Evolutionary conservation across 2,888 invertebrate species (phyloP), one percentile per base, ranked within the genome.

Genomic region (Creontiades dilutus): DNA sequence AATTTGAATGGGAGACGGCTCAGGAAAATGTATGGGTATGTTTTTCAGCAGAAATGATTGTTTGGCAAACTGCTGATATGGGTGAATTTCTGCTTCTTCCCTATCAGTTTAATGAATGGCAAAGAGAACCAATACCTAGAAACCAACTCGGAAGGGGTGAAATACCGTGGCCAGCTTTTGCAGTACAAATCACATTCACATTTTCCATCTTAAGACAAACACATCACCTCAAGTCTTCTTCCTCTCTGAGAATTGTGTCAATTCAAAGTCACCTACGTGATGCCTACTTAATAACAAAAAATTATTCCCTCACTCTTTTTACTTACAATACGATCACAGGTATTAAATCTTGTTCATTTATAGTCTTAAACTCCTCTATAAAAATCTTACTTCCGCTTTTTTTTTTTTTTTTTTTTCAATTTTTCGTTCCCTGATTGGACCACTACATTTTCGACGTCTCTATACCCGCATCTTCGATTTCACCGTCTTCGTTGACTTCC

Each of bases 401-500:
- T 28, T 16, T 47, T n/a, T n/a, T n/a, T 19, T 16, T n/a, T 82
- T n/a, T n/a, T n/a, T n/a, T 27, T 27, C 28, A 52, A 85, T 55
- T 85, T 37, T 85, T 28, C 19, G 52, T 37, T 85, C 55, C 52
- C 46, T 19, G 23, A 23, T 37, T 37, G 37, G 37, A 37, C 23
- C 11, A 37, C 37, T 80, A 61, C 61, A 87, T 87, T 46, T 86
- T 55, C 0, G 78, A 86, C n/a, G 86, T 55, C 75, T 89, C 85
- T 37, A 7, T 37, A 14, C n/a, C 86, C 2, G 46, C 46, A 4
- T 76, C 80, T 13, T 46, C 89, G 23, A 57, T 28, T 13, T 86
- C 90, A 28, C 75, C 90, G 27, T 86, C 86, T n/a, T 55, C 78
- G 23, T 55, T 28, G 23, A 68, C 75, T 48, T 55, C 86, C 16